Evolutionary conservation across 2,113 vertebrate genomes (phyloP).

Genomic region (Crotalus helleri): DNA sequence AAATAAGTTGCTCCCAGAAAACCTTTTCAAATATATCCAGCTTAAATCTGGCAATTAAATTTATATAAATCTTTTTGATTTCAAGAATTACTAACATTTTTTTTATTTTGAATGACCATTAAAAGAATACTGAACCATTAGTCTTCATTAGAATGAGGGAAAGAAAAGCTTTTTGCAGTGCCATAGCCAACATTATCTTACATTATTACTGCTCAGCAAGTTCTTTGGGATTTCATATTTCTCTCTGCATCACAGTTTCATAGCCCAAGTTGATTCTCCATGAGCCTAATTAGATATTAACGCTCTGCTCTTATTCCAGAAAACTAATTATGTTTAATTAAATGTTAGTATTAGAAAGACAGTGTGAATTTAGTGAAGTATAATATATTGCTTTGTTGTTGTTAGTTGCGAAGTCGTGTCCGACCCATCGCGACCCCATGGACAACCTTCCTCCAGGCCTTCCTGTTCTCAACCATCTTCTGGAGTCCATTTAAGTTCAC

Average conservation of each 20-base stretch:
- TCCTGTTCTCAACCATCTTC: too few relatives aligned
- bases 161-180: not conserved
- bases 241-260: not conserved
- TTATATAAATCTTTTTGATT: not conserved
- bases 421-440: too few relatives aligned
- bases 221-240: not conserved
- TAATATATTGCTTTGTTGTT: accelerated
- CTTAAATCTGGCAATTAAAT: not conserved
- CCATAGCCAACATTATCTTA: not conserved
- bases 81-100: not conserved
- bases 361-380: constrained; percentile 2
- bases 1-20: not conserved
- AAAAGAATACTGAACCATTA: not conserved
- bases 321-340: not conserved
- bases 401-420: too few relatives aligned
- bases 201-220: not conserved
- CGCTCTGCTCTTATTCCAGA: constrained; percentile 14
- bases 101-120: too few relatives aligned
- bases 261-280: constrained; percentile 6
- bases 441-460: too few relatives aligned
- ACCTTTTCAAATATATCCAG: not conserved
- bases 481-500: too few relatives aligned
- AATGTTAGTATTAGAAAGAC: not conserved
- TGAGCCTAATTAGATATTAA: not conserved
- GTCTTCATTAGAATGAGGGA: not conserved